Evolutionary conservation across 2,888 invertebrate species (phyloP).

Genomic region (Drosophila ezoana): DNA sequence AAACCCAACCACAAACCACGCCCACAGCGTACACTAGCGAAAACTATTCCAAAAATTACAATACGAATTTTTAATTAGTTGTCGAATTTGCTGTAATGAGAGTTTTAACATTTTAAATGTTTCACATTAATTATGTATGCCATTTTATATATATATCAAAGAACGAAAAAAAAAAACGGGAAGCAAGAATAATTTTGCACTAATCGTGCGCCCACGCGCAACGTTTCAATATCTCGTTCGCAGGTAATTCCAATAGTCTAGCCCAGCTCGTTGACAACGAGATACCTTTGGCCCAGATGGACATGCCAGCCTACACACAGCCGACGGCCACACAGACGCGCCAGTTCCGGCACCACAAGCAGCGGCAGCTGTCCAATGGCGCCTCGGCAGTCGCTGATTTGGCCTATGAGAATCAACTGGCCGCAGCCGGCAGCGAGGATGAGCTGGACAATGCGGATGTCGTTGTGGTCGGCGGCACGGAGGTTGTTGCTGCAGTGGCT

Average conservation of each 20-base stretch:
- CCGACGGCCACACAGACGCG: constrained; percentile 67
- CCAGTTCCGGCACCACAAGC: constrained; percentile 82
- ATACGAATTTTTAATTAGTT: constrained; percentile 75
- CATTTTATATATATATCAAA: constrained; percentile 3
- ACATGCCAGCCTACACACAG: constrained; percentile 75
- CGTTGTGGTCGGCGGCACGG: constrained; percentile 81
- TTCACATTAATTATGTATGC: constrained; percentile 67
- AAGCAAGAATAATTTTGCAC: constrained; percentile 33
- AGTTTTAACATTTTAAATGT: constrained; percentile 68
- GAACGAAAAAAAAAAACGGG: constrained; percentile 14
- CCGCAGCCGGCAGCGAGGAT: constrained; percentile 67
- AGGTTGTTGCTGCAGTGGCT: constrained; percentile 84
- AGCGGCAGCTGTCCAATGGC: constrained; percentile 65
- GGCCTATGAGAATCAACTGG: constrained; percentile 70
- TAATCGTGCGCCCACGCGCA: constrained; percentile 32
- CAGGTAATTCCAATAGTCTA: constrained; percentile 89
- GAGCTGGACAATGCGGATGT: constrained; percentile 76
- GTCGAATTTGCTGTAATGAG: constrained; percentile 78
- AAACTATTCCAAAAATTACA: constrained; percentile 55
- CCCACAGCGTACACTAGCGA: constrained; percentile 34
- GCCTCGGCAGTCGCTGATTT: constrained; percentile 40
- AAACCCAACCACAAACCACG: constrained; percentile 32
- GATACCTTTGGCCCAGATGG: constrained; percentile 87
- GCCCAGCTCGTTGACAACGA: constrained; percentile 89
- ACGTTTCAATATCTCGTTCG: constrained; percentile 42